Conservation (phyloP, 1,140 invertebrate genomes). For the Lucilia cuprina region DNA sequence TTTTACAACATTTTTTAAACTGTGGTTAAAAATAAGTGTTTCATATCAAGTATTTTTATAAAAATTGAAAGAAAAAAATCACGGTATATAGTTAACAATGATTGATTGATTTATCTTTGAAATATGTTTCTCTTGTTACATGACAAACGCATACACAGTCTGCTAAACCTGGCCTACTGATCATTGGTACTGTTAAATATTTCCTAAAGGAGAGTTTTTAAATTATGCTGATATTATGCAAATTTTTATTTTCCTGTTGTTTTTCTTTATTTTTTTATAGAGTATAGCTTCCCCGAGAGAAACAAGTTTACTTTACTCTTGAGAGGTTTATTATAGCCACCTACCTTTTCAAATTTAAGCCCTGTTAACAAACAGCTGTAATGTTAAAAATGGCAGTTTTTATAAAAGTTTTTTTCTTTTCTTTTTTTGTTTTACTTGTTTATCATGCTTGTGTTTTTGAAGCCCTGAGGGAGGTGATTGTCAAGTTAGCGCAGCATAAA, state of each 20-base stretch:
- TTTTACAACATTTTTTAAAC: neutral
- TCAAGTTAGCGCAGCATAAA: slow-evolving; percentile 40
- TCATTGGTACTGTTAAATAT: no score
- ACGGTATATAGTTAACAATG: neutral
- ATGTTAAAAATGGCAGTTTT: slow-evolving; percentile 3
- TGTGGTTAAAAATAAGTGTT: neutral
- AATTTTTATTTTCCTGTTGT: neutral
- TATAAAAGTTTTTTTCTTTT: neutral
- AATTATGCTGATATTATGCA: slow-evolving; percentile 9
- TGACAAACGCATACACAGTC: neutral
- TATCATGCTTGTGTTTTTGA: slow-evolving; percentile 3
- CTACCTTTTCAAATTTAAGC: neutral
- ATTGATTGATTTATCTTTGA: slow-evolving; percentile 33
- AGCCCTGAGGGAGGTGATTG: slow-evolving; percentile 50
- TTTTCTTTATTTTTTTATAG: neutral
- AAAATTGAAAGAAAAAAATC: neutral
- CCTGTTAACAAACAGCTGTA: neutral
- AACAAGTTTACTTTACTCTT: slow-evolving; percentile 16
- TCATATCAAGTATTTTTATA: neutral
- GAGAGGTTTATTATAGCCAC: slow-evolving; percentile 18
- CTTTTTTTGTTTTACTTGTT: slow-evolving; percentile 13
- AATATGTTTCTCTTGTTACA: neutral
- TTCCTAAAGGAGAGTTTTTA: neutral
- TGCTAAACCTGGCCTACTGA: neutral
- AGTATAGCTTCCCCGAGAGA: neutral